Evolutionary conservation across 2,113 vertebrate genomes (phyloP).

Genomic region (Pollimyrus isidori): DNA sequence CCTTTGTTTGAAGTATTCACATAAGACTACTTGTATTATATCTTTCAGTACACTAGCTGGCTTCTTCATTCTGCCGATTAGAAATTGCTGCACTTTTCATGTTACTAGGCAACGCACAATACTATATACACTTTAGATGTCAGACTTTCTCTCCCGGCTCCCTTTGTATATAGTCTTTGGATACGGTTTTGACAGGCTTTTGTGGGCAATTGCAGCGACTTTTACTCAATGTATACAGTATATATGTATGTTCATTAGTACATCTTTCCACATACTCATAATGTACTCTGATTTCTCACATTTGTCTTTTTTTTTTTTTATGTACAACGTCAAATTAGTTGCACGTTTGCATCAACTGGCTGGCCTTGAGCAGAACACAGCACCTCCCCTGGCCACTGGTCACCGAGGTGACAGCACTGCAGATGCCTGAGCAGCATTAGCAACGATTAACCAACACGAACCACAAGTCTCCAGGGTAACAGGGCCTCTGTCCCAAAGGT

Average conservation of each 20-base stretch:
- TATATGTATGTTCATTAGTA: neutral
- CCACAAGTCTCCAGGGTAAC: neutral
- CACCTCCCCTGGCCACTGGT: neutral
- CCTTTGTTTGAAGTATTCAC: neutral
- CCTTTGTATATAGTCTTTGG: neutral
- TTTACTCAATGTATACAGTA: neutral
- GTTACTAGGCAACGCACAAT: constrained; percentile 6
- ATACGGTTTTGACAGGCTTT: neutral
- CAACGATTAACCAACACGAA: neutral
- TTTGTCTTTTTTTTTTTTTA: neutral
- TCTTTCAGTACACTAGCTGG: neutral
- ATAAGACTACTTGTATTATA: neutral
- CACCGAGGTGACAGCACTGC: neutral
- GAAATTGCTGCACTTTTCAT: neutral
- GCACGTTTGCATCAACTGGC: neutral
- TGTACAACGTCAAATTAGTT: neutral
- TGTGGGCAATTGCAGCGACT: neutral
- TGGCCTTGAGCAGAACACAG: neutral
- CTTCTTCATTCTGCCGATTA: neutral
- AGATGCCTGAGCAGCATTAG: neutral
- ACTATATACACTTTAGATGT: neutral
- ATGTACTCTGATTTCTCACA: neutral
- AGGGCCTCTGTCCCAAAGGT: neutral
- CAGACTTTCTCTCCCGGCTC: neutral
- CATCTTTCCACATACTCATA: neutral